Conservation (phyloP, 1,140 invertebrate species). For the Drosophila pandora region DNA sequence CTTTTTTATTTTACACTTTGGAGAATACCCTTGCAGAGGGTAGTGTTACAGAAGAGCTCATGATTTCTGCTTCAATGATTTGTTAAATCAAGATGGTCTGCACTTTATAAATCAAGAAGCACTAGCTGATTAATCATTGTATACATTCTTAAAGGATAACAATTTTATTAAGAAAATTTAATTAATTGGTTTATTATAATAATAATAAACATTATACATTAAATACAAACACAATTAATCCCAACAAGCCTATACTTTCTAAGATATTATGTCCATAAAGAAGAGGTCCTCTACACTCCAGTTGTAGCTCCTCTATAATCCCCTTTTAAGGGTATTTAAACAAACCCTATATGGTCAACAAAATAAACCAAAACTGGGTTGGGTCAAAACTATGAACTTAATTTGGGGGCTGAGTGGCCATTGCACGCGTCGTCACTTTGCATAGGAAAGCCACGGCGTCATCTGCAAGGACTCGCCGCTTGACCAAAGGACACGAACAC, state of each 20-base stretch:
- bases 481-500: constrained; percentile 27
- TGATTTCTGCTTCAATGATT: not conserved
- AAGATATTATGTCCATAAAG: no score
- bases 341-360: not conserved
- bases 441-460: constrained; percentile 62
- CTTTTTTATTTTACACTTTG: constrained; percentile 31
- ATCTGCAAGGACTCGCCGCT: constrained; percentile 54
- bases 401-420: constrained; percentile 11
- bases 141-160: not conserved
- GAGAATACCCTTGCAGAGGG: constrained; percentile 17
- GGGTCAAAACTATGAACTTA: constrained; percentile 6
- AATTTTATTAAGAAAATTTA: no score
- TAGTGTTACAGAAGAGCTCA: not conserved
- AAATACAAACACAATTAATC: no score
- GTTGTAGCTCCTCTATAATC: no score
- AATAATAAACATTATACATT: no score
- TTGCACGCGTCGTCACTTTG: constrained; percentile 72
- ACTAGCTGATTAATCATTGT: not conserved
- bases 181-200: no score
- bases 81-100: not conserved
- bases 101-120: not conserved
- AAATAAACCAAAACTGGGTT: not conserved
- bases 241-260: no score
- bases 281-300: no score
- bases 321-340: constrained; percentile 14